A percentile compares a stretch with the other conserved stretches of the same genome.
Evolutionary conservation across 1,140 invertebrate species (phyloP).

Genomic region (Holcopasites calliopsidis): DNA sequence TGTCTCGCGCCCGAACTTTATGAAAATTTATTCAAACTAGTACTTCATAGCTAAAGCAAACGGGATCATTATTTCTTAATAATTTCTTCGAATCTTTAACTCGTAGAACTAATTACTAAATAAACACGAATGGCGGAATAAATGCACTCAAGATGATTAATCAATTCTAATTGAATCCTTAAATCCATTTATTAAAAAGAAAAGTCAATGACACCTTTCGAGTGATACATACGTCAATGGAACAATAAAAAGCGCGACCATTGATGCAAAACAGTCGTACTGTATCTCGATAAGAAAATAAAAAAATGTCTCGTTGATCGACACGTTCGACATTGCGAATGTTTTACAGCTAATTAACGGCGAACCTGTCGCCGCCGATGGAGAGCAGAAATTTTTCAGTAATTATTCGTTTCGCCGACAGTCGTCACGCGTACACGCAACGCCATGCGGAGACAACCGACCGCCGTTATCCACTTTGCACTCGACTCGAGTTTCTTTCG

Average conservation of each 20-base stretch:
- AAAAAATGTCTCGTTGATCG: conserved; percentile 42
- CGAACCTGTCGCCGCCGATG: conserved; percentile 53
- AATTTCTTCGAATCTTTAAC: no score
- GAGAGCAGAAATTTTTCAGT: conserved; percentile 60
- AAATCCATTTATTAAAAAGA: no score
- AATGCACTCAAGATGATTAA: neutral
- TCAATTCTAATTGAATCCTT: no score
- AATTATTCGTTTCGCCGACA: conserved; percentile 60
- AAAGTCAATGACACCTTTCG: no score
- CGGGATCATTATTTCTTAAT: no score
- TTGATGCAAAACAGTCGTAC: neutral
- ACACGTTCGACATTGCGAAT: conserved; percentile 50
- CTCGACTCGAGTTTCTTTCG: conserved; percentile 15
- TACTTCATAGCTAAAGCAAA: no score
- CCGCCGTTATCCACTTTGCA: neutral
- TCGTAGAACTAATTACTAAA: no score
- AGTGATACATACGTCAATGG: no score
- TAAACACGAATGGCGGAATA: no score
- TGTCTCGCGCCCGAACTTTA: no score
- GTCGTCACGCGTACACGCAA: conserved; percentile 23
- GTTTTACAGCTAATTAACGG: conserved; percentile 65
- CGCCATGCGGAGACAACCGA: neutral
- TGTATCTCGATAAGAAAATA: conserved; percentile 10
- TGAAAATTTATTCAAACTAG: no score
- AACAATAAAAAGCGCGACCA: neutral